Evolutionary conservation across 1,140 invertebrate genomes (phyloP).

Genomic region (Holotrichia oblita): DNA sequence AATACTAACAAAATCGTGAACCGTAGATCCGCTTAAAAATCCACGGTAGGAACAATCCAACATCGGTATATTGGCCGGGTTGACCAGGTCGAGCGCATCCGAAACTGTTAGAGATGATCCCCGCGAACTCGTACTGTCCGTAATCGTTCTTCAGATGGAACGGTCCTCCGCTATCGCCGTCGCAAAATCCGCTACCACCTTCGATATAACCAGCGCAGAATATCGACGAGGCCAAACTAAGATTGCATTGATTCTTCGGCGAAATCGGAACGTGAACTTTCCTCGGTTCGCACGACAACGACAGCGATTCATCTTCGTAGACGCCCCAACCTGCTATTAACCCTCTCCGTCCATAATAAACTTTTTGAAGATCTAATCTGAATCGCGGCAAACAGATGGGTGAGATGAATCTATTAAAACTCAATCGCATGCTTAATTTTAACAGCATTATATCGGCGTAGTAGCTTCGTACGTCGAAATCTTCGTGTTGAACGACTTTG

Average conservation of each 20-base stretch:
- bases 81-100: neutral
- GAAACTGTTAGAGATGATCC: conserved; percentile 9
- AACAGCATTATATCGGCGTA: conserved; percentile 39
- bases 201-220: conserved; percentile 35
- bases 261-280: conserved; percentile 8
- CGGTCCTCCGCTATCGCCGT: conserved; percentile 21
- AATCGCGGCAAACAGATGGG: conserved; percentile 34
- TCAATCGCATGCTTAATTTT: conserved; percentile 24
- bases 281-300: conserved; percentile 5
- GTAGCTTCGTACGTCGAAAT: conserved; percentile 15
- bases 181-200: conserved; percentile 22
- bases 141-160: neutral
- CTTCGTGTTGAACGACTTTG: conserved; percentile 13
- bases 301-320: neutral
- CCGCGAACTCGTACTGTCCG: conserved; percentile 9
- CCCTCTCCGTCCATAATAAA: neutral
- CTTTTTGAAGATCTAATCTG: neutral
- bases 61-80: conserved; percentile 13
- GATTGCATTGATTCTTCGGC: conserved; percentile 1
- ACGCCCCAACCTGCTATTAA: conserved; percentile 20
- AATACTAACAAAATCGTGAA: conserved; percentile 27
- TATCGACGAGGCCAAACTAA: neutral
- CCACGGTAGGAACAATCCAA: conserved; percentile 7
- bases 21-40: conserved; percentile 17
- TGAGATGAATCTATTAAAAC: neutral